Percentiles rank a stretch among this genome's conserved stretches.
Conservation (phyloP, 2,797 vertebrate species). For the Vespertilio murinus region DNA sequence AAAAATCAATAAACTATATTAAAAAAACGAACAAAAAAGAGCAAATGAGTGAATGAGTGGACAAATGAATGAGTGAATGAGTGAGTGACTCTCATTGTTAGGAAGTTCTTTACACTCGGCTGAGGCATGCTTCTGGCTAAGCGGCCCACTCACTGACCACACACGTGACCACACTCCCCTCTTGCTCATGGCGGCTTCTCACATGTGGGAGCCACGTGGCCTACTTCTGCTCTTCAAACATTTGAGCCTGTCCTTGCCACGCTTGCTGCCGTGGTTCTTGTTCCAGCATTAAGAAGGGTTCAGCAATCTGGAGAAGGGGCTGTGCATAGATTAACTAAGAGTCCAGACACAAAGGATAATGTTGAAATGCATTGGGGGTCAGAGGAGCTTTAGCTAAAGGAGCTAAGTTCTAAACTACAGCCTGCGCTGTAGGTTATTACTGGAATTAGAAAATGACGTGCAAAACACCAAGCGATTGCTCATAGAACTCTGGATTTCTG, state of each 20-base stretch:
- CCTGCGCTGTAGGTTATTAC: background rate
- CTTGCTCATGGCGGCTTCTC: background rate
- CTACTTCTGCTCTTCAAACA: background rate
- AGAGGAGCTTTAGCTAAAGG: too few relatives aligned
- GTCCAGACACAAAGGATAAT: too few relatives aligned
- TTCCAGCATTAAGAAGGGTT: too few relatives aligned
- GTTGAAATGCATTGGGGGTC: too few relatives aligned
- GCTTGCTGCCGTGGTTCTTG: too few relatives aligned
- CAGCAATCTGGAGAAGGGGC: too few relatives aligned
- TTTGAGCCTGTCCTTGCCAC: background rate
- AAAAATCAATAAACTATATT: too few relatives aligned
- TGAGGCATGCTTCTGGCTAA: background rate
- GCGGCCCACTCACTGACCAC: fast-evolving
- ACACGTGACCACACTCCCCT: background rate
- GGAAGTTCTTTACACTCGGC: background rate
- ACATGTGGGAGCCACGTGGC: too few relatives aligned
- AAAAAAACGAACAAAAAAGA: too few relatives aligned
- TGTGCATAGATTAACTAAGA: too few relatives aligned
- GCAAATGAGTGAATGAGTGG: background rate
- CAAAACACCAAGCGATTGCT: background rate
- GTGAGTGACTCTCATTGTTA: background rate
- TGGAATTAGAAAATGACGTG: background rate
- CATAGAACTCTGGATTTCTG: background rate
- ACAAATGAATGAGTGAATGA: background rate
- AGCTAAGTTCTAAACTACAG: too few relatives aligned